Percentiles rank a stretch among this genome's conserved stretches.
These are phyloP conservation scores for Antigone vipio DNA, from an alignment of 2,113 vertebrate species.

Conservation along the genomic window DNA sequence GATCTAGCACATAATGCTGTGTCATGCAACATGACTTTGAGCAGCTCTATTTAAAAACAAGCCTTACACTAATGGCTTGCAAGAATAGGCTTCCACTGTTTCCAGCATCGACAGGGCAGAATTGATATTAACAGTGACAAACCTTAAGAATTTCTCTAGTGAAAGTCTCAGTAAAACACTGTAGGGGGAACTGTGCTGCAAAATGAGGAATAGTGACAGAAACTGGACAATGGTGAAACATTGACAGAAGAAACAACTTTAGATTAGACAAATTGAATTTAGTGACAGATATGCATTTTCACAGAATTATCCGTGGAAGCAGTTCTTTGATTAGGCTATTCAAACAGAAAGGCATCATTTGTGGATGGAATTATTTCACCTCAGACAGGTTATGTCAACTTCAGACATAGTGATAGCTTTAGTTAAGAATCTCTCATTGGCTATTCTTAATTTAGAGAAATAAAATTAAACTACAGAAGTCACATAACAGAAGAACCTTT, in stretches of 20 bases:
- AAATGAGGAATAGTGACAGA: not conserved
- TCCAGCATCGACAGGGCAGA: not conserved
- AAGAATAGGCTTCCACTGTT: not conserved
- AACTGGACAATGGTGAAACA: not conserved
- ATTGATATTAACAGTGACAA: not conserved
- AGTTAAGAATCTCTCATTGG: not conserved
- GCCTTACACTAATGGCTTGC: not conserved
- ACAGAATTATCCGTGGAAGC: not conserved
- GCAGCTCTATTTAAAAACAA: not conserved
- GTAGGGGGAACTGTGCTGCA: not conserved
- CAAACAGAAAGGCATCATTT: not conserved
- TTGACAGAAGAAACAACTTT: fast-evolving
- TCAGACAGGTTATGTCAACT: not conserved
- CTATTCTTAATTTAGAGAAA: not conserved
- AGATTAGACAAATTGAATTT: not conserved
- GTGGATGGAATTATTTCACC: not conserved
- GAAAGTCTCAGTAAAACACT: not conserved
- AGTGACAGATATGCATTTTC: not conserved
- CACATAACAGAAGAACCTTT: not conserved
- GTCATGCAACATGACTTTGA: not conserved
- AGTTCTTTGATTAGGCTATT: not conserved
- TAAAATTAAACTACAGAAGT: not conserved
- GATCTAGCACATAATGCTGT: not conserved
- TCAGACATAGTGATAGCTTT: not conserved
- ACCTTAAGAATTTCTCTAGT: not conserved